Evolutionary conservation across 2,797 vertebrate genomes (phyloP).

Genomic region (Scolopax rusticola): DNA sequence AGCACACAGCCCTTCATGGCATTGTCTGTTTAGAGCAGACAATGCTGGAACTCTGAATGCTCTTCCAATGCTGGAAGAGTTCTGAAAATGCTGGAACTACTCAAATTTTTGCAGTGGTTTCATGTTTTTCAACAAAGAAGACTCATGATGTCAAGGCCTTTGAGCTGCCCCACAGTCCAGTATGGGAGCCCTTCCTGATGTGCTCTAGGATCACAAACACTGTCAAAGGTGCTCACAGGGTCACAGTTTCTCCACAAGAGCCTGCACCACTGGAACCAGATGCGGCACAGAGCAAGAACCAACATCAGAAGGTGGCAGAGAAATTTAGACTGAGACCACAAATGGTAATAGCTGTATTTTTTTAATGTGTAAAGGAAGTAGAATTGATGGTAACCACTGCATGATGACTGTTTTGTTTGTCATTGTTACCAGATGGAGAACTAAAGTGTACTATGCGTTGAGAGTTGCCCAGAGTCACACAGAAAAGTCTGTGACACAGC

Average conservation of each 20-base stretch:
- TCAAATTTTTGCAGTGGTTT: background rate
- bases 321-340: background rate
- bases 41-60: background rate
- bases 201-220: background rate
- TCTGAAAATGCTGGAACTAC: background rate
- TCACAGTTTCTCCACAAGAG: background rate
- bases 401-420: background rate
- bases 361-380: background rate
- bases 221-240: background rate
- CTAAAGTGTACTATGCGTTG: fast-evolving
- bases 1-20: background rate
- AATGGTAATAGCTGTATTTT: fast-evolving
- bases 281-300: background rate
- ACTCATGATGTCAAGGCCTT: background rate
- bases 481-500: background rate
- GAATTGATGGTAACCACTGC: background rate
- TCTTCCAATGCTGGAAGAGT: no score
- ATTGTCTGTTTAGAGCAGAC: background rate
- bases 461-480: background rate
- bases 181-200: background rate
- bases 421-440: background rate
- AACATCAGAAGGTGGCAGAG: background rate
- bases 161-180: background rate
- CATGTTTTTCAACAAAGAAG: background rate
- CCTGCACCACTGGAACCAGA: background rate